phyloP scores from a whole-genome alignment of 2,888 invertebrate species.

The Dastarcus helophoroides region DNA sequence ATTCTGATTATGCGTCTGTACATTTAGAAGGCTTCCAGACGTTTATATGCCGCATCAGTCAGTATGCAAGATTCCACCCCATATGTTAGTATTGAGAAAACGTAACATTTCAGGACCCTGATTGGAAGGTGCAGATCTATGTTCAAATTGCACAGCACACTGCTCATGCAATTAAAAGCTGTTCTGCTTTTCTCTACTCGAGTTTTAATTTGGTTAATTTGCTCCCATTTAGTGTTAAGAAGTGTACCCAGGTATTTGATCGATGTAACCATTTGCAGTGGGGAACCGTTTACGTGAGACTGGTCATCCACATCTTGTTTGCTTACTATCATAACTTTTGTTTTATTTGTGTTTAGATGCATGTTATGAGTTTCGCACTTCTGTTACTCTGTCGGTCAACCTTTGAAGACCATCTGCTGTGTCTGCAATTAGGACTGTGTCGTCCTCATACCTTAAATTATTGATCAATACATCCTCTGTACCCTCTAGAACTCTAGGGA shows the following conservation, averaged over 20 bases:
- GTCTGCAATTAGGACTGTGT: conserved; percentile 4
- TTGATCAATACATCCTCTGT: conserved; percentile 4
- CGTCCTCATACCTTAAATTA: background rate
- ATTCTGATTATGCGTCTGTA: conserved; percentile 7
- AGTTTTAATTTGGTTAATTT: conserved; percentile 2
- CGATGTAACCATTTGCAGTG: conserved; percentile 3
- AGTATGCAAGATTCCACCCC: conserved; percentile 1
- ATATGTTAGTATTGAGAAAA: conserved; percentile 1
- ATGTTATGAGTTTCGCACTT: conserved; percentile 5
- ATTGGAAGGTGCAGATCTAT: background rate
- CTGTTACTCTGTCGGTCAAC: conserved; percentile 2
- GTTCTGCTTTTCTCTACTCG: conserved; percentile 5
- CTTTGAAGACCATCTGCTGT: conserved; percentile 2
- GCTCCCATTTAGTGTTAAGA: conserved; percentile 4
- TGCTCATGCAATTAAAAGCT: conserved; percentile 3
- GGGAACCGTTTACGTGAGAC: conserved; percentile 2
- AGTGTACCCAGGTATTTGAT: conserved; percentile 2
- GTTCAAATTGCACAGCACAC: conserved; percentile 3
- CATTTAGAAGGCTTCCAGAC: no score
- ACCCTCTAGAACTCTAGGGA: conserved; percentile 2
- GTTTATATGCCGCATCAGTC: conserved; percentile 39
- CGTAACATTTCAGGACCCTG: conserved; percentile 1
- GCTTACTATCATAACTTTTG: background rate
- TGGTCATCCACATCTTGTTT: conserved; percentile 4
- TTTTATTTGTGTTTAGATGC: conserved; percentile 5